A percentile compares a stretch with the other conserved stretches of the same genome.
Evolutionary conservation across 2,888 invertebrate genomes (phyloP).

Genomic region (Calliphora vomitoria): DNA sequence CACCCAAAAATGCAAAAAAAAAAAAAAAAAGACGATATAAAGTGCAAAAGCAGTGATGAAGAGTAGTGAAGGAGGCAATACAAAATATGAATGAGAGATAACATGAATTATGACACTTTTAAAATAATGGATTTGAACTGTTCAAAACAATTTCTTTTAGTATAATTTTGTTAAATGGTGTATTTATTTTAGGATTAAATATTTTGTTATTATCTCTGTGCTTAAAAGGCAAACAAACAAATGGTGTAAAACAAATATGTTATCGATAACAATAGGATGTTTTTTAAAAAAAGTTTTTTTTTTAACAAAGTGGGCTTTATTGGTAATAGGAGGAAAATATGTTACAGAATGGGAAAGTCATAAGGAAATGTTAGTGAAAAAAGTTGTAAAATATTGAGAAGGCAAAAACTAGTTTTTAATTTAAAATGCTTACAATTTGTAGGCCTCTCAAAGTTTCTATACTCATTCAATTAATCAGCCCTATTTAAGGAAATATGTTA

Average conservation of each 20-base stretch:
- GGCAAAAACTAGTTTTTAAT: no score
- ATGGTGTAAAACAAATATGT: constrained; percentile 25
- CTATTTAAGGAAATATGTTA: no score
- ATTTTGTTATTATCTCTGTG: neutral
- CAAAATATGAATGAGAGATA: constrained; percentile 63
- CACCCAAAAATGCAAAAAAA: constrained; percentile 1
- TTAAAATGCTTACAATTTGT: no score
- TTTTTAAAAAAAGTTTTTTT: neutral
- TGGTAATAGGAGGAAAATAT: neutral
- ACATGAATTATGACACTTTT: constrained; percentile 67
- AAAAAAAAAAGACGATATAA: constrained; percentile 26
- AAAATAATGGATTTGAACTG: constrained; percentile 66
- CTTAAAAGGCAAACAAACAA: neutral
- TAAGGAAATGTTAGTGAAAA: neutral
- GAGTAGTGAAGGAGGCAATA: constrained; percentile 28
- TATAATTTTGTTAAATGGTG: constrained; percentile 61
- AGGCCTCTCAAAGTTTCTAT: no score
- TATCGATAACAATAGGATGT: neutral
- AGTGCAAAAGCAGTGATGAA: constrained; percentile 12
- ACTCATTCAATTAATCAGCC: no score
- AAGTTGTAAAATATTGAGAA: no score
- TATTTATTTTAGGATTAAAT: constrained; percentile 49
- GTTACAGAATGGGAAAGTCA: neutral
- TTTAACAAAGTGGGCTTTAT: neutral
- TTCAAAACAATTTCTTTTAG: constrained; percentile 48